Evolutionary conservation across 2,113 vertebrate genomes (phyloP), one percentile per base, ranked within the genome.

Genomic region (Polypterus bichir): DNA sequence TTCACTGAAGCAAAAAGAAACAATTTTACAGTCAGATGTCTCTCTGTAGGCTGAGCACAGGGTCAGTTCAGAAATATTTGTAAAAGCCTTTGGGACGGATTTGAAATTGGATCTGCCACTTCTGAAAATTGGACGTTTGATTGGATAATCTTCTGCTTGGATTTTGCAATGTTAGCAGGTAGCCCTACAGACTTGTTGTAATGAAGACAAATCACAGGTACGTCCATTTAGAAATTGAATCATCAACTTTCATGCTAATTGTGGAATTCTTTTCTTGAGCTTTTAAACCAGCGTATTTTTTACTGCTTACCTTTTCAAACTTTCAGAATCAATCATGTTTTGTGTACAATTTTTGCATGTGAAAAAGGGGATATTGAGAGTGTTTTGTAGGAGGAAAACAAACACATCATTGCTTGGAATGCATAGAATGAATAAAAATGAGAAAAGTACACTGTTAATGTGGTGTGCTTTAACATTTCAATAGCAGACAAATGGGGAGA

Each of bases 81-180:
- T 70, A 70, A 75, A 77, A 71, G 74, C 81, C 81, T 78, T 70
- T 57, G 82, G 82, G 81, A 81, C 71, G 64, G 68, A 73, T 73
- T 69, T 84, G 76, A 82, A 88, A 86, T 85, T 86, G 79, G 72
- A 86, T 85, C 81, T 86, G 83, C 81, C 80, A 85, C 83, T 79
- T 82, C 76, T 79, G 81, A 83, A 86, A 85, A 81, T 83, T 81
- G 80, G 74, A 69, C 75, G 71, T 71, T 80, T 83, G 81, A 82
- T 82, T 82, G 81, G 78, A 85, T 86, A 75, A 75, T 79, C 80
- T 81, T 82, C 68, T 48, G 74, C 64, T 78, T 69, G 62, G 68
- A 71, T 75, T 83, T 75, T 82, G 77, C 79, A 77, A 54, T 65
- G n/a, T 60, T 48, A 67, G 73, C 46, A 49, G 77, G 77, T 74